Conservation (phyloP, 2,113 vertebrate species). For the Apaloderma vittatum region DNA sequence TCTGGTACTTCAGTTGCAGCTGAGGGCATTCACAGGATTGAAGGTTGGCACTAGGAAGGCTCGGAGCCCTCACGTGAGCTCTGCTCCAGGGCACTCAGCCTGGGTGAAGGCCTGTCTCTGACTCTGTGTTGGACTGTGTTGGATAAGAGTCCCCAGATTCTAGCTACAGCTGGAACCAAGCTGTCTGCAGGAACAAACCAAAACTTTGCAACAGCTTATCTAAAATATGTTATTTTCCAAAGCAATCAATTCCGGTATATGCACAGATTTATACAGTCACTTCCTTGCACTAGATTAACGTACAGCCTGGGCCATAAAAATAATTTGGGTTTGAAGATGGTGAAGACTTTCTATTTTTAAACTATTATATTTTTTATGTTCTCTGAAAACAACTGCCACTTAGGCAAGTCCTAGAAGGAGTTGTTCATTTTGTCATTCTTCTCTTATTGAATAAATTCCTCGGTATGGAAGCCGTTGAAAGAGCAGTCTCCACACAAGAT, state of each 20-base stretch:
- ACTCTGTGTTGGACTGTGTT: rapidly evolving
- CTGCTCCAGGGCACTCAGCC: not conserved
- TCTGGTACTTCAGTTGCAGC: not conserved
- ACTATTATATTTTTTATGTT: not conserved
- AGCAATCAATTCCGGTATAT: not conserved
- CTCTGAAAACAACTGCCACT: not conserved
- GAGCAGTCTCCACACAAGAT: not conserved
- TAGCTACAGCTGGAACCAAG: not conserved
- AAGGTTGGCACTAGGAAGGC: not conserved
- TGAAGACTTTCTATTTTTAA: not conserved
- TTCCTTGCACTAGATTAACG: not conserved
- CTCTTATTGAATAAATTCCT: not conserved
- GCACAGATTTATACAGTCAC: not conserved
- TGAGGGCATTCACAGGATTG: rapidly evolving
- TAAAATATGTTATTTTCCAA: not conserved
- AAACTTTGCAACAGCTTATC: not conserved
- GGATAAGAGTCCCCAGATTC: not conserved
- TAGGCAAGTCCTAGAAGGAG: not conserved
- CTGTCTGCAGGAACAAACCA: not conserved
- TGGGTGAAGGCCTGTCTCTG: not conserved
- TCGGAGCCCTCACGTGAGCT: not conserved
- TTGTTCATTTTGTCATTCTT: not conserved
- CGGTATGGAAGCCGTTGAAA: not conserved
- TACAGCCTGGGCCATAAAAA: not conserved
- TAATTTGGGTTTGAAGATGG: not conserved